Base-by-base conservation (phyloP, 1,140 invertebrate genomes). In the Danaus plexippus region DNA sequence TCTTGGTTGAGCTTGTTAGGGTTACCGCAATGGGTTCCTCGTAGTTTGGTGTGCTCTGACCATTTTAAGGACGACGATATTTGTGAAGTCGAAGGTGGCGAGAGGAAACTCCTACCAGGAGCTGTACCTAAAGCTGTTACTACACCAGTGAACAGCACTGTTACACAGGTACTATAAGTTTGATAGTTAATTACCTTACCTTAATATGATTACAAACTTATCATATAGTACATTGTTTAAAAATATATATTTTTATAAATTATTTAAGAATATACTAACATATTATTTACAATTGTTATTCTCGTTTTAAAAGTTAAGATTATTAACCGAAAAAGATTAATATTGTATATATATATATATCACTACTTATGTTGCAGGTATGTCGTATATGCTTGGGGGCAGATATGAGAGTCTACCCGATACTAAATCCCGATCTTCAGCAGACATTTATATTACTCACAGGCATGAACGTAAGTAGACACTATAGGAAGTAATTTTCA, bases 51-150 rank as follows among this genome's bases (percentile, higher is more conserved):
- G 0, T 85, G 82, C 15, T 85, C 82, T 0, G 71, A 77, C 9
- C 82, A 85, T 47, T 85, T 85, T 48, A 47, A 73, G 0, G 58
- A 44, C 13, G 73, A 78, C 12, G 78, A 85, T 47, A 11, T 85
- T 41, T 85, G 80, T 57, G 67, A 71, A 9, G 80, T 79, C 5
- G 70, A 63, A n/a, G 74, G 53, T 54, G 82, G 82, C 0, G 18
- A 77, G 11, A 52, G 72, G 12, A 82, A 76, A 48, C 70, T 85
- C 0, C 51, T 67, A 13, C 15, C 52, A 1, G 79, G 76, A 0
- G 80, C 76, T 12, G 69, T 85, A 4, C 82, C 82, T 11, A 32
- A 32, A 32, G 22, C 22, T 32, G 22, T 32, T 5, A 7, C 22
- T 6, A 6, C 22, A 32, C 5, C 22, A 32, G 7, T 2, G 22